Base-by-base conservation (phyloP, 2,113 vertebrate species). In the Chloroceryle aenea region DNA sequence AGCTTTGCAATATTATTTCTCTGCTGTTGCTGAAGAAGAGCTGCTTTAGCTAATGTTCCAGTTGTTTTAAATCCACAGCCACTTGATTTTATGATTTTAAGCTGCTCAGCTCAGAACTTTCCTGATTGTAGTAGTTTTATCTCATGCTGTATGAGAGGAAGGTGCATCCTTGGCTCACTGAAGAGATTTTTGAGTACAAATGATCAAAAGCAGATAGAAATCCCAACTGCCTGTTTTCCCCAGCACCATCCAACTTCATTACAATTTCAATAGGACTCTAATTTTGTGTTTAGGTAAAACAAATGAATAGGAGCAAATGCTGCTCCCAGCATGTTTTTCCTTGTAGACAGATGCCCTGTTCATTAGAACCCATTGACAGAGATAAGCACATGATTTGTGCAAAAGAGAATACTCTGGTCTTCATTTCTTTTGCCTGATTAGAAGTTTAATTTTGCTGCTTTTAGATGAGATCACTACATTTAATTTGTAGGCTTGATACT, bases 1-100 rank as follows among this genome's bases (percentile, higher is more conserved):
- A 36, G 0, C 34, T 38, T 52, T 3, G 8, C 25, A 1, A 2
- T 23, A n/a, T n/a, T n/a, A n/a, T n/a, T n/a, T n/a, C 22, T 72
- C 15, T 7, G 7, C 40, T 42, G 2, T 47, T 40, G 71, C 10
- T 67, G 40, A 61, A 38, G n/a, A 82, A 61, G 22, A 47, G 5
- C 12, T 66, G 22, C 21, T 71, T 89, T 76, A 75, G 56, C 50
- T 80, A 50, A 45, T 62, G 6, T 26, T 86, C 8, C 36, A 14
- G 9, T 74, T 69, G 13, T 71, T 62, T 81, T 76, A 67, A 81
- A 56, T 72, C 14, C 22, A 23, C 38, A 47, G 1, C 9, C 12
- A 13, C n/a, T 55, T 34, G 14, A 32, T 62, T 34, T 56, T 45
- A 32, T 11, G 19, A 27, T 76, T 66, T 77, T 34, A 76, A 71